Percentiles rank a stretch among this genome's conserved stretches.
Conservation (phyloP, 1,140 invertebrate genomes). For the Drosophila mauritiana region DNA sequence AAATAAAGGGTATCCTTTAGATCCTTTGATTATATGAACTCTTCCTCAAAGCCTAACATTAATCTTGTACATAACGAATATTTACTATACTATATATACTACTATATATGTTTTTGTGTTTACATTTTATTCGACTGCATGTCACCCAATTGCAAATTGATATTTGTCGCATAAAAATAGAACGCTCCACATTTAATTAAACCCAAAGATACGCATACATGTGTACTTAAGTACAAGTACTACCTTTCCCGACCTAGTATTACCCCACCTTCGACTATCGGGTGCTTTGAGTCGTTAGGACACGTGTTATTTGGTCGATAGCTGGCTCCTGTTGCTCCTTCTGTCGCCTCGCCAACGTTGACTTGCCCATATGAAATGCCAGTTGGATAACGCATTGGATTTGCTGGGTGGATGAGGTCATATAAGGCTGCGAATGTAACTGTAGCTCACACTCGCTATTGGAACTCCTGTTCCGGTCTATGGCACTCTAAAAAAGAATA, state of each 20-base stretch:
- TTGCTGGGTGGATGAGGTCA: conserved; percentile 49
- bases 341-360: conserved; percentile 30
- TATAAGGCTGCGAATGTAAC: conserved; percentile 9
- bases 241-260: conserved; percentile 2
- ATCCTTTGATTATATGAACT: no score
- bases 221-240: background rate
- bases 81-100: background rate
- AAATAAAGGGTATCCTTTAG: background rate
- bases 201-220: background rate
- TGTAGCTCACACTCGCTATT: background rate
- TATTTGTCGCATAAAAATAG: no score
- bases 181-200: background rate
- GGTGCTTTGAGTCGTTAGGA: conserved; percentile 13
- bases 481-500: background rate
- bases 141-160: background rate
- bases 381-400: conserved; percentile 30
- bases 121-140: background rate
- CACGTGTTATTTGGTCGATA: conserved; percentile 72
- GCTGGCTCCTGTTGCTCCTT: conserved; percentile 34
- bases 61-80: background rate
- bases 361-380: conserved; percentile 46
- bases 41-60: background rate
- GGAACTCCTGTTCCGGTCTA: background rate
- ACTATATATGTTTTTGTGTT: background rate
- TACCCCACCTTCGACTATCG: conserved; percentile 1